Evolutionary conservation across 2,888 invertebrate genomes (phyloP).

Genomic region (Dusona sp.): DNA sequence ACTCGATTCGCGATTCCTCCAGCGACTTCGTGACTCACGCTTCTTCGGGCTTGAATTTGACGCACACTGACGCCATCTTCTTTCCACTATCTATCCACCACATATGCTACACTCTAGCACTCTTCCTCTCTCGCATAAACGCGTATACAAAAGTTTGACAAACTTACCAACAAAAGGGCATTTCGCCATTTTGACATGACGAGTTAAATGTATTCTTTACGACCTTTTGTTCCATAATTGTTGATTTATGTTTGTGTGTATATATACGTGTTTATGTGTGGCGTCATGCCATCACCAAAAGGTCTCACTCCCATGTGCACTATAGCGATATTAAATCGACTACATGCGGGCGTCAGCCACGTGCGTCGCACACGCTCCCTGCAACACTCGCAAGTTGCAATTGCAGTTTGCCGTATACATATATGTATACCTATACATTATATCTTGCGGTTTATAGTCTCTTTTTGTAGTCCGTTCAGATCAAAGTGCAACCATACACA

Average conservation of each 20-base stretch:
- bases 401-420: conserved; percentile 74
- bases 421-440: background rate
- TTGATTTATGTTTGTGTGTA: background rate
- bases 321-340: conserved; percentile 57
- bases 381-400: conserved; percentile 56
- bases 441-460: conserved; percentile 36
- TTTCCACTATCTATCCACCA: background rate
- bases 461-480: conserved; percentile 34
- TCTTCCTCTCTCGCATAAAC: background rate
- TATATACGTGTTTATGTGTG: conserved; percentile 8
- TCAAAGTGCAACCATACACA: conserved; percentile 56
- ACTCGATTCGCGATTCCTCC: conserved; percentile 30
- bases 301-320: conserved; percentile 45
- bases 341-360: conserved; percentile 82
- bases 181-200: background rate
- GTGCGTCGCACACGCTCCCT: conserved; percentile 75
- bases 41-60: conserved; percentile 10
- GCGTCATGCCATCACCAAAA: conserved; percentile 40
- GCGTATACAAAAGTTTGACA: background rate
- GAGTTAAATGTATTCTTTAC: background rate
- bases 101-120: background rate
- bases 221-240: conserved; percentile 27
- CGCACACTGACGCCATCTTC: conserved; percentile 10
- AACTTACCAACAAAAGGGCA: conserved; percentile 7
- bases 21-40: conserved; percentile 52